Evolutionary conservation across 2,797 vertebrate species (phyloP).

Genomic region (Kryptopterus vitreolus): DNA sequence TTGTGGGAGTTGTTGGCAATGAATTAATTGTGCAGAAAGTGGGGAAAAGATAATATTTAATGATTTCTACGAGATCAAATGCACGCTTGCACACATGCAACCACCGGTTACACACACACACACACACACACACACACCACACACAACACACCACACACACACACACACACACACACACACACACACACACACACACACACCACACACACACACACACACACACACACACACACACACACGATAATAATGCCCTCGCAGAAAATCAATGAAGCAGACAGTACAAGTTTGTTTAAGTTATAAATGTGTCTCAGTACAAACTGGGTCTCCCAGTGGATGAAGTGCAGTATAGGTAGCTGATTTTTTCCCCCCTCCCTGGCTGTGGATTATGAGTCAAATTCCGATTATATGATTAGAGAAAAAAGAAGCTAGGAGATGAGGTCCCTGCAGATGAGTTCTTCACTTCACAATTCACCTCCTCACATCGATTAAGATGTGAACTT

Average conservation of each 20-base stretch:
- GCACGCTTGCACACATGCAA: not conserved
- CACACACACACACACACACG: not conserved
- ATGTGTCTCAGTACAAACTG: constrained; percentile 49
- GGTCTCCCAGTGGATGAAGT: constrained; percentile 34
- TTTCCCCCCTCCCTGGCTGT: constrained; percentile 25
- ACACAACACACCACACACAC: not conserved
- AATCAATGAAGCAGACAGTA: constrained; percentile 64
- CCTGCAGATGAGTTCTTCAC: constrained; percentile 67
- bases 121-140: no score
- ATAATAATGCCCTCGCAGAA: constrained; percentile 42
- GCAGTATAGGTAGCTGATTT: constrained; percentile 10
- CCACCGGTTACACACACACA: not conserved
- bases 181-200: not conserved
- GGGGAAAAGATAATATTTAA: constrained; percentile 18
- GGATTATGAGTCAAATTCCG: constrained; percentile 54
- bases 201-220: not conserved
- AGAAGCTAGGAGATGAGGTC: constrained; percentile 59
- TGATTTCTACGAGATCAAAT: not conserved
- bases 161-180: not conserved
- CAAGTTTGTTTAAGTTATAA: constrained; percentile 5
- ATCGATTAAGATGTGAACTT: constrained; percentile 79
- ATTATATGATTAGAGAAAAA: constrained; percentile 61
- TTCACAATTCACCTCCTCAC: constrained; percentile 71
- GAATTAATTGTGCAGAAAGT: constrained; percentile 17
- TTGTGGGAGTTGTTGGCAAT: constrained; percentile 13